Conservation (phyloP, 2,888 invertebrate species). For the Lacanobia wlatinum region DNA sequence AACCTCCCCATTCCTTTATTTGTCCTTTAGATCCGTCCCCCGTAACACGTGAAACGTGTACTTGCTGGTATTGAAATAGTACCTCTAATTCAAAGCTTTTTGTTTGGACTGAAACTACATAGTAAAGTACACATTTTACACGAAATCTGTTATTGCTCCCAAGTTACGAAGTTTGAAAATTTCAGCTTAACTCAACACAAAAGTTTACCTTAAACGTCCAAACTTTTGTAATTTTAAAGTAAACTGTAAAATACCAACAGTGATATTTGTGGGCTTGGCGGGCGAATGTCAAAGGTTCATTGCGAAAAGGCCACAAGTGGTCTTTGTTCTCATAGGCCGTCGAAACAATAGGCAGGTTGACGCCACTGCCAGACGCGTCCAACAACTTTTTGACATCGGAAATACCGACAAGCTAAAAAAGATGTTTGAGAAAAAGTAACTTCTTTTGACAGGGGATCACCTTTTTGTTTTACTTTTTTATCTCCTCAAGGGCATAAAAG, state of each 20-base stretch:
- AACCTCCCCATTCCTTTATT: conserved; percentile 32
- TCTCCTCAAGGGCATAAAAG: neutral
- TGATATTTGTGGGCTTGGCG: conserved; percentile 35
- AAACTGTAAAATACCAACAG: conserved; percentile 32
- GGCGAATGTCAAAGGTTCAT: conserved; percentile 21
- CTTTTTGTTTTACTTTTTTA: conserved; percentile 27
- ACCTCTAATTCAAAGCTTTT: conserved; percentile 15
- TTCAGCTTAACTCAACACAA: conserved; percentile 27
- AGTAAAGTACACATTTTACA: conserved; percentile 7
- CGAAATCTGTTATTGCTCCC: conserved; percentile 30
- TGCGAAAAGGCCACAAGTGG: conserved; percentile 49
- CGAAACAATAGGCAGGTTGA: conserved; percentile 42
- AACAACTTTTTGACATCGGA: conserved; percentile 18
- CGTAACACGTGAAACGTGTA: conserved; percentile 1
- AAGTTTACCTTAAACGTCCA: conserved; percentile 39
- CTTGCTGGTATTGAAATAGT: conserved; percentile 7
- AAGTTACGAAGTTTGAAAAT: conserved; percentile 38
- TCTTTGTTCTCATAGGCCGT: conserved; percentile 54
- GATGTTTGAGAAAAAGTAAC: neutral
- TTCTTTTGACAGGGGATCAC: conserved; percentile 6
- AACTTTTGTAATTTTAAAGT: conserved; percentile 52
- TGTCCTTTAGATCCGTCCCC: conserved; percentile 6
- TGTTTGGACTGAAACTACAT: conserved; percentile 14
- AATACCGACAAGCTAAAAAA: conserved; percentile 12
- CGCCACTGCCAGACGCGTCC: conserved; percentile 13